Evolutionary conservation across 2,888 invertebrate species (phyloP).

Genomic region (Suillia variegata): DNA sequence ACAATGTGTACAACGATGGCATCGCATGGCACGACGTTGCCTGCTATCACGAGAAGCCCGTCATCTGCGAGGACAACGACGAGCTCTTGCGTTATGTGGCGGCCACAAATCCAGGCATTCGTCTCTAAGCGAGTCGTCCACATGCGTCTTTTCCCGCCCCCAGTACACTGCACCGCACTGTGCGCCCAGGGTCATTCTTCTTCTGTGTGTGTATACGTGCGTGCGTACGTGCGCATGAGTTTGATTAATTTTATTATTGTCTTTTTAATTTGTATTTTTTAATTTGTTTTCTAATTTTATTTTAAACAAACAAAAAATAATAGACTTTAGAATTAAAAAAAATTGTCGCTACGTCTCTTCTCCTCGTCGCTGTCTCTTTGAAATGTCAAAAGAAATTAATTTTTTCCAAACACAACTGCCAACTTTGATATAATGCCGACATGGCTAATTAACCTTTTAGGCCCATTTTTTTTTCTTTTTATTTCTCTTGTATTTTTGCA

Average conservation of each 20-base stretch:
- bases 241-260: conserved; percentile 34
- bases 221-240: too few relatives aligned
- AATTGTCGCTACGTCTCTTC: conserved; percentile 32
- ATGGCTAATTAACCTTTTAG: conserved; percentile 4
- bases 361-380: conserved; percentile 31
- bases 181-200: too few relatives aligned
- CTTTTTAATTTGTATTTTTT: too few relatives aligned
- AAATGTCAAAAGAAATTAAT: conserved; percentile 19
- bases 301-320: conserved; percentile 50
- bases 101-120: conserved; percentile 81
- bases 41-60: conserved; percentile 90
- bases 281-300: conserved; percentile 40
- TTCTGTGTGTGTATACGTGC: too few relatives aligned
- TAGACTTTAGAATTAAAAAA: conserved; percentile 61
- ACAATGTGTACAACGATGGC: conserved; percentile 92
- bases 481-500: conserved; percentile 19
- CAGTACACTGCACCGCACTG: too few relatives aligned
- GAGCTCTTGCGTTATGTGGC: conserved; percentile 85
- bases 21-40: conserved; percentile 94
- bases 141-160: too few relatives aligned
- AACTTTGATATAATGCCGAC: conserved; percentile 6
- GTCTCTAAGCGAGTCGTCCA: conserved; percentile 68
- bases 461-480: conserved; percentile 13
- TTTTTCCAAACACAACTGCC: conserved; percentile 22
- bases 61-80: conserved; percentile 89